Evolutionary conservation across 2,797 vertebrate species (phyloP).

Genomic region (Philypnodon macrostomus): DNA sequence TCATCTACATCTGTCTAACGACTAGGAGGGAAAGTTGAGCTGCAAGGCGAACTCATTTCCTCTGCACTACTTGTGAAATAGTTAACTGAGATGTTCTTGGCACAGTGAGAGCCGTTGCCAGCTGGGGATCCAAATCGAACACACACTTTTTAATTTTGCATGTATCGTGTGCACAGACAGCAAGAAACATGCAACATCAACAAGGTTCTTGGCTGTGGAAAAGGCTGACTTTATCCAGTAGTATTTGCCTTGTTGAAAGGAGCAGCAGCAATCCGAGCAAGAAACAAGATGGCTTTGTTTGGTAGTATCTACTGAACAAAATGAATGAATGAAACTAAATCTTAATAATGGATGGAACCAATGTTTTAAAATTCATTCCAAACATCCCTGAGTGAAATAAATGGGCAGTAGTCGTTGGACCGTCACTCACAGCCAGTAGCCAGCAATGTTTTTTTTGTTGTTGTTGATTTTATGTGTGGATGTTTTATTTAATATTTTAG

Average conservation of each 20-base stretch:
- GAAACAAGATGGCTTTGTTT: too few relatives aligned
- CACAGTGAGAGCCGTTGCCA: slow-evolving; percentile 11
- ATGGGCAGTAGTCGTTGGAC: too few relatives aligned
- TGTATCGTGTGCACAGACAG: slow-evolving; percentile 2
- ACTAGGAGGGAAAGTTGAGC: background rate
- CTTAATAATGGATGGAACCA: too few relatives aligned
- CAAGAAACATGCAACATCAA: slow-evolving; percentile 2
- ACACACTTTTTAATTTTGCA: slow-evolving; percentile 16
- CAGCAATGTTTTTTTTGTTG: too few relatives aligned
- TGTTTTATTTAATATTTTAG: too few relatives aligned
- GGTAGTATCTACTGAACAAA: too few relatives aligned
- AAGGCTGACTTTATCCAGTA: slow-evolving; percentile 14
- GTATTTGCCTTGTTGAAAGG: slow-evolving; percentile 6
- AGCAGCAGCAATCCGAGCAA: slow-evolving; percentile 17
- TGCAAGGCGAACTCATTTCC: background rate
- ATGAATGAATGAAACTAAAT: too few relatives aligned
- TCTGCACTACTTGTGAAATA: background rate
- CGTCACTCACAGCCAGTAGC: too few relatives aligned
- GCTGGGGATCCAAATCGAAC: slow-evolving; percentile 14
- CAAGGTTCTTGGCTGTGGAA: slow-evolving; percentile 20
- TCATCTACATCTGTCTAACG: slow-evolving; percentile 16
- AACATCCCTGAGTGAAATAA: too few relatives aligned
- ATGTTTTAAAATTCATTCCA: too few relatives aligned
- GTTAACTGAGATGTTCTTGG: slow-evolving; percentile 10
- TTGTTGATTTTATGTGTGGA: too few relatives aligned